Evolutionary conservation across 2,888 invertebrate genomes (phyloP).

Genomic region (Chrysina gloriosa): DNA sequence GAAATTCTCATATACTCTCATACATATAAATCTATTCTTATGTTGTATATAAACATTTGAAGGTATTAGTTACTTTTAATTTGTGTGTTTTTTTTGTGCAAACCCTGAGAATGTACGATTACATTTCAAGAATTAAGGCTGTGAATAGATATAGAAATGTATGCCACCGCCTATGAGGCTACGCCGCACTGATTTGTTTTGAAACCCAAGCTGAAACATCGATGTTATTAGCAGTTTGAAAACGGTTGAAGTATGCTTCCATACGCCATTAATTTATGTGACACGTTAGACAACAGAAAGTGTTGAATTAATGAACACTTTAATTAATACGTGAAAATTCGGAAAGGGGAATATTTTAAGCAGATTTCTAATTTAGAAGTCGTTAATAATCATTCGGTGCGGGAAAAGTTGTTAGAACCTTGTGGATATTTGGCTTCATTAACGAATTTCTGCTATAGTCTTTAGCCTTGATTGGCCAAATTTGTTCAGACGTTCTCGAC

Average conservation of each 20-base stretch:
- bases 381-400: constrained; percentile 3
- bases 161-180: too few relatives aligned
- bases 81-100: too few relatives aligned
- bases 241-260: constrained; percentile 22
- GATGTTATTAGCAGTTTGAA: background rate
- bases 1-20: too few relatives aligned
- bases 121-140: too few relatives aligned
- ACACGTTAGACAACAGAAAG: constrained; percentile 14
- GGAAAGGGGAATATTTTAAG: constrained; percentile 5
- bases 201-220: background rate
- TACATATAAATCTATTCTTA: too few relatives aligned
- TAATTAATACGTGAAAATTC: constrained; percentile 28
- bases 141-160: too few relatives aligned
- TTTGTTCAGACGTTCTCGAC: constrained; percentile 41
- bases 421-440: constrained; percentile 42
- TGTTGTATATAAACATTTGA: too few relatives aligned
- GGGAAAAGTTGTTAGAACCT: constrained; percentile 37
- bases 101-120: too few relatives aligned
- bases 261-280: constrained; percentile 13
- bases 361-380: constrained; percentile 17
- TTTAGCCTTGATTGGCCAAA: constrained; percentile 45
- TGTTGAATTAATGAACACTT: constrained; percentile 32
- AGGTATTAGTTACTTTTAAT: too few relatives aligned
- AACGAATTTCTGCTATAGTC: constrained; percentile 38
- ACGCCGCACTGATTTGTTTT: constrained; percentile 15